Evolutionary conservation across 2,113 vertebrate species (phyloP), one percentile per base, ranked within the genome.

Genomic region (Ibidorhyncha struthersii): DNA sequence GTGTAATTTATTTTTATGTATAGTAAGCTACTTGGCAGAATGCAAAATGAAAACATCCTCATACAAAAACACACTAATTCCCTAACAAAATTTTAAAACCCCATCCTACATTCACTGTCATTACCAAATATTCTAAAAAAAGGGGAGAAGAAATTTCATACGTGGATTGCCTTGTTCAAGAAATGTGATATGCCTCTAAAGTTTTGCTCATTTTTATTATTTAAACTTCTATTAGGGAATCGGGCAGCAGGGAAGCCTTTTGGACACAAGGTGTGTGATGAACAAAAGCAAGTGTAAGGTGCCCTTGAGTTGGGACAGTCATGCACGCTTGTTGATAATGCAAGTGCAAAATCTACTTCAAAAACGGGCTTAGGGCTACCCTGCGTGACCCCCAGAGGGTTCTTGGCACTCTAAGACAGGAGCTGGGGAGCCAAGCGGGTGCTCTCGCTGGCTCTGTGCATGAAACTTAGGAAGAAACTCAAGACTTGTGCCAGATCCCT

Each of bases 271-370:
- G 19, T 15, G 5, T 40, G 8, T 30, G 55, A 58, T 11, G 40
- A 65, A 19, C 19, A 41, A 47, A 19, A 62, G 25, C 32, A 70
- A 61, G 40, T 13, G 4, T 1, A 49, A 43, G 34, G 45, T 71
- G 41, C 15, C 18, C 16, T 71, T 47, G 38, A 52, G 17, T 14
- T 10, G 40, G 43, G 30, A 13, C 6, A 74, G n/a, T 55, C 73
- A n/a, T n/a, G 8, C 1, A 5, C 3, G 2, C 4, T 56, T 71
- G 22, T 10, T 59, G 16, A 27, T 45, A 74, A 81, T 0, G 4
- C 17, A 78, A 8, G 21, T 84, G 55, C 22, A 63, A 83, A 50
- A 9, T 30, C 41, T 41, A 4, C 55, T 43, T 56, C 8, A 43
- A 15, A 70, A 36, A 27, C 0, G 11, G 17, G 20, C 25, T 62